Evolutionary conservation across 2,888 invertebrate genomes (phyloP).

Genomic region (Periphyllus acericola): DNA sequence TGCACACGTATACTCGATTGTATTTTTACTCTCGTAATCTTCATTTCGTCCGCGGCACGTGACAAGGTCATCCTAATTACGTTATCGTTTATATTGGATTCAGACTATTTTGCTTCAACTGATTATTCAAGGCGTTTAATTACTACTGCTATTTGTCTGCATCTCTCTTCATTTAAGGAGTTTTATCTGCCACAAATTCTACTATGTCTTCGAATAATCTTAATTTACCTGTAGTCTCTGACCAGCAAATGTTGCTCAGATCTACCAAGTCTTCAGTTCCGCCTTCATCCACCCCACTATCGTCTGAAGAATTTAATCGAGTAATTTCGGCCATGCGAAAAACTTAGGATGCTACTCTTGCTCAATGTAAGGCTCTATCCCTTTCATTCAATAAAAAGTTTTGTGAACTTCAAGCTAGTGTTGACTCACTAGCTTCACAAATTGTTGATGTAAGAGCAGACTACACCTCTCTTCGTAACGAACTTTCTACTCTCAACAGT

Average conservation of each 20-base stretch:
- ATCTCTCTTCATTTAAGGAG: too few relatives aligned
- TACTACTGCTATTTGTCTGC: too few relatives aligned
- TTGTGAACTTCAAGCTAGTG: neutral
- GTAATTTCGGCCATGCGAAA: constrained; percentile 2
- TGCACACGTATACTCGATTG: too few relatives aligned
- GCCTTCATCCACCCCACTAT: neutral
- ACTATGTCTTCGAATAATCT: neutral
- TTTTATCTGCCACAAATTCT: too few relatives aligned
- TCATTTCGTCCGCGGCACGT: too few relatives aligned
- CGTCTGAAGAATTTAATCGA: neutral
- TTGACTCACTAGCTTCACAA: constrained; percentile 3
- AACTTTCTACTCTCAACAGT: neutral
- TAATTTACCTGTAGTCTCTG: neutral
- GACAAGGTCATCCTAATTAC: too few relatives aligned
- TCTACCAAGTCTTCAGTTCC: neutral
- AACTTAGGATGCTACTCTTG: constrained; percentile 6
- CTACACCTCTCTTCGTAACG: neutral
- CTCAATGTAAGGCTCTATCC: constrained; percentile 11
- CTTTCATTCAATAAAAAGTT: constrained; percentile 1
- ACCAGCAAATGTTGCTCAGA: constrained; percentile 4
- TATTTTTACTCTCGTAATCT: too few relatives aligned
- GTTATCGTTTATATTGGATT: too few relatives aligned
- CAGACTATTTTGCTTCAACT: too few relatives aligned
- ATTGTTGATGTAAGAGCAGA: neutral
- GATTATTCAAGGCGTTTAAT: too few relatives aligned